Conservation (phyloP, 2,888 invertebrate species). For the Helleia helle region DNA sequence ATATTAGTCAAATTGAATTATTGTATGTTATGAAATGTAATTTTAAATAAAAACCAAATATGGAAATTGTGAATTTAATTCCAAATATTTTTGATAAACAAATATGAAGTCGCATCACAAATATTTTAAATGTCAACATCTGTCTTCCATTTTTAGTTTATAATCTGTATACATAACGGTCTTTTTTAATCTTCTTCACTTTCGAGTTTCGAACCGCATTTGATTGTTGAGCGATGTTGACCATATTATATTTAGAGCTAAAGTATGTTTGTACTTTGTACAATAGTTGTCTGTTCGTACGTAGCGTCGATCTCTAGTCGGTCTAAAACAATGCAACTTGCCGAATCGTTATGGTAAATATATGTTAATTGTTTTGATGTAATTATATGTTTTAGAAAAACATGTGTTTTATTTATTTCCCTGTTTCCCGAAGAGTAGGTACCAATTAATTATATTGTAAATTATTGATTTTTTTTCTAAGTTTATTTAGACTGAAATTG, state of each 20-base stretch:
- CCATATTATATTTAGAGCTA: too few species aligned
- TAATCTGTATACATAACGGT: neutral
- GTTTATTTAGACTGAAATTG: too few species aligned
- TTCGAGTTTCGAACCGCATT: neutral
- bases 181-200: neutral
- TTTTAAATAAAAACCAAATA: neutral
- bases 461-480: too few species aligned
- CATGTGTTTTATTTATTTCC: slow-evolving; percentile 20
- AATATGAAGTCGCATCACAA: slow-evolving; percentile 2
- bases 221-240: neutral
- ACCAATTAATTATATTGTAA: too few species aligned
- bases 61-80: slow-evolving; percentile 1
- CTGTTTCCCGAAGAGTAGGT: too few species aligned
- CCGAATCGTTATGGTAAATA: slow-evolving; percentile 47
- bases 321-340: slow-evolving; percentile 63
- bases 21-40: slow-evolving; percentile 7
- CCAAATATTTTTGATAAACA: slow-evolving; percentile 6
- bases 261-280: slow-evolving; percentile 16
- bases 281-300: slow-evolving; percentile 9
- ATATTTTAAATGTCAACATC: neutral
- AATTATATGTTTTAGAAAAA: slow-evolving; percentile 69
- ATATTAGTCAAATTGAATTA: neutral
- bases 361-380: slow-evolving; percentile 74
- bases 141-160: slow-evolving; percentile 3
- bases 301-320: slow-evolving; percentile 59